Percentiles rank a stretch among this genome's conserved stretches.
phyloP scores from a whole-genome alignment of 2,888 invertebrate genomes.

The Megamerina dolium region DNA sequence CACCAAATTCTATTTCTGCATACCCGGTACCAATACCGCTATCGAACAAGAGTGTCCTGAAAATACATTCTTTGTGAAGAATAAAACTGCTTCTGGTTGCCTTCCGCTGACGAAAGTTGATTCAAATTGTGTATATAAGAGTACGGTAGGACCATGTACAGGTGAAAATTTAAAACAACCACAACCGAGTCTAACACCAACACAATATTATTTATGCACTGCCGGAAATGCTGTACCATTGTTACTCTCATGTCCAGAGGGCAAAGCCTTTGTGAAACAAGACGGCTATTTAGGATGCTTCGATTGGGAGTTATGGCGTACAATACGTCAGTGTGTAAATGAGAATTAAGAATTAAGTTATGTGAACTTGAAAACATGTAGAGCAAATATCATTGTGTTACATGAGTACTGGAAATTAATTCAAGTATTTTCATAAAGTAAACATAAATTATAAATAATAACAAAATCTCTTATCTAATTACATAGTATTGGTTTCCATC shows the following conservation, averaged over 20 bases:
- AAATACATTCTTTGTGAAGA: conserved; percentile 26
- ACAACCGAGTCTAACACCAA: conserved; percentile 19
- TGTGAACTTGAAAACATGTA: too few species aligned
- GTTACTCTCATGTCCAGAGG: conserved; percentile 15
- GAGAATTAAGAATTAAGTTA: too few species aligned
- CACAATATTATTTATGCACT: conserved; percentile 24
- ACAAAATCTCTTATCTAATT: too few species aligned
- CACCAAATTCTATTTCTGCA: conserved; percentile 24
- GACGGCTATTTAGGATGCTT: conserved; percentile 26
- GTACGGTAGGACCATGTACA: conserved; percentile 8
- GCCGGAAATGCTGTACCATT: conserved; percentile 12
- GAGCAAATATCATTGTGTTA: too few species aligned
- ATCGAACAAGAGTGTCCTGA: conserved; percentile 19
- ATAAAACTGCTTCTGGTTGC: conserved; percentile 27
- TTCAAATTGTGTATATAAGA: conserved; percentile 19
- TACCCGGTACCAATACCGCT: conserved; percentile 17
- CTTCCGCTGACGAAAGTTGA: conserved; percentile 18
- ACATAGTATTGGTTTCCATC: too few species aligned
- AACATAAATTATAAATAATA: too few species aligned
- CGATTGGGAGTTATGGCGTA: conserved; percentile 25
- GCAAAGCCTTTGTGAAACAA: conserved; percentile 23
- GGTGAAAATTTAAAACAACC: conserved; percentile 21
- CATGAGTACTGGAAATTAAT: too few species aligned
- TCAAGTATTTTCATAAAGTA: too few species aligned
- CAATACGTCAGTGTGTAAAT: conserved; percentile 19